Evolutionary conservation across 2,797 vertebrate species (phyloP).

Genomic region (Enteromius fasciolatus): DNA sequence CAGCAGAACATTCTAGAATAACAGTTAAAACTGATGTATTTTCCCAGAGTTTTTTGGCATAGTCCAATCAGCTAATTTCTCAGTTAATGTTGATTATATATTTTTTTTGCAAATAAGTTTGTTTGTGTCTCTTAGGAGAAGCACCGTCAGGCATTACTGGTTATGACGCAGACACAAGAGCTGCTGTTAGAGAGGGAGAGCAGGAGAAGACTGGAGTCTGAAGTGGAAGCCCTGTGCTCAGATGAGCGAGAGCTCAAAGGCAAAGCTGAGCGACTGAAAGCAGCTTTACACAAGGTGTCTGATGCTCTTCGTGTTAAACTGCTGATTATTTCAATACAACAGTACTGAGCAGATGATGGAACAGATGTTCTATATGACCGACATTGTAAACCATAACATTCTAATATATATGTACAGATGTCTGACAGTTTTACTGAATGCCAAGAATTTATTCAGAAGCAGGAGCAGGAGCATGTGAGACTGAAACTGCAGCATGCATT

Average conservation of each 20-base stretch:
- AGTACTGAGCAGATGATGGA: not conserved
- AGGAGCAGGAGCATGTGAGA: conserved; percentile 81
- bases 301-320: not conserved
- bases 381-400: not conserved
- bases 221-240: conserved; percentile 78
- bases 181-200: conserved; percentile 72
- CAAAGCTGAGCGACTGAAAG: conserved; percentile 78
- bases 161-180: conserved; percentile 73
- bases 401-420: conserved; percentile 73
- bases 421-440: conserved; percentile 84
- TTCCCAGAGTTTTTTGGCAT: not conserved
- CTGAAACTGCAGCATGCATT: conserved; percentile 84
- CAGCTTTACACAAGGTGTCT: conserved; percentile 84
- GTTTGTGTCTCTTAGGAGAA: conserved; percentile 77
- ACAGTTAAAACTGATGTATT: not conserved
- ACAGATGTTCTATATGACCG: not conserved
- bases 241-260: conserved; percentile 78
- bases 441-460: conserved; percentile 84
- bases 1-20: not conserved
- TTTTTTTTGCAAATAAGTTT: not conserved
- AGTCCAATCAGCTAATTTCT: not conserved
- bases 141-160: conserved; percentile 74
- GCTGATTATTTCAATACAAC: not conserved
- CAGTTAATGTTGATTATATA: not conserved
- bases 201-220: conserved; percentile 77